Percentiles rank a stretch among this genome's conserved stretches.
Evolutionary conservation across 2,888 invertebrate species (phyloP).

Genomic region (Caenorhabditis sp.): DNA sequence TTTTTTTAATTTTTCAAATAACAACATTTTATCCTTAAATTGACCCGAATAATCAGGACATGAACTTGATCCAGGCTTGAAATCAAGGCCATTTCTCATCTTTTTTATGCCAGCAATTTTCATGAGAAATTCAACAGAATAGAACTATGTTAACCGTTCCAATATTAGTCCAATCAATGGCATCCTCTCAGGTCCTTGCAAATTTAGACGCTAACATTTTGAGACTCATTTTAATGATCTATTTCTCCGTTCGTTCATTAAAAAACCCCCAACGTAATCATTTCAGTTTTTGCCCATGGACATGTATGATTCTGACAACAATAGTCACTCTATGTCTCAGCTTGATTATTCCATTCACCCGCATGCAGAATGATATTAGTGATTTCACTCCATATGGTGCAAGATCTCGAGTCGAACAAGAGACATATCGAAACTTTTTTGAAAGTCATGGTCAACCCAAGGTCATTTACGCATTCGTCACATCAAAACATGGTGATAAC

Average conservation of each 20-base stretch:
- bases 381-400: slow-evolving; percentile 69
- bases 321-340: slow-evolving; percentile 42
- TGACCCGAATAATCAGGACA: no score
- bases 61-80: no score
- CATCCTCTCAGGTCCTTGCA: no score
- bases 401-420: slow-evolving; percentile 58
- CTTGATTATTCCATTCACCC: slow-evolving; percentile 58
- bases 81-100: no score
- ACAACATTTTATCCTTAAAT: no score
- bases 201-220: no score
- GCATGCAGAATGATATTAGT: slow-evolving; percentile 66
- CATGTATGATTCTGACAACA: slow-evolving; percentile 49
- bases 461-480: slow-evolving; percentile 64
- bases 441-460: slow-evolving; percentile 65
- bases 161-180: no score
- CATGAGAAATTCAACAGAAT: no score
- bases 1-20: slow-evolving; percentile 5
- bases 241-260: background rate
- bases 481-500: slow-evolving; percentile 58
- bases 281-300: slow-evolving; percentile 49
- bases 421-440: slow-evolving; percentile 64
- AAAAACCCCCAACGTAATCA: background rate
- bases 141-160: no score
- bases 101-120: no score
- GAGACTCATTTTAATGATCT: background rate